Base-by-base conservation (phyloP, 2,797 vertebrate species). In the Gymnocypris eckloni region DNA sequence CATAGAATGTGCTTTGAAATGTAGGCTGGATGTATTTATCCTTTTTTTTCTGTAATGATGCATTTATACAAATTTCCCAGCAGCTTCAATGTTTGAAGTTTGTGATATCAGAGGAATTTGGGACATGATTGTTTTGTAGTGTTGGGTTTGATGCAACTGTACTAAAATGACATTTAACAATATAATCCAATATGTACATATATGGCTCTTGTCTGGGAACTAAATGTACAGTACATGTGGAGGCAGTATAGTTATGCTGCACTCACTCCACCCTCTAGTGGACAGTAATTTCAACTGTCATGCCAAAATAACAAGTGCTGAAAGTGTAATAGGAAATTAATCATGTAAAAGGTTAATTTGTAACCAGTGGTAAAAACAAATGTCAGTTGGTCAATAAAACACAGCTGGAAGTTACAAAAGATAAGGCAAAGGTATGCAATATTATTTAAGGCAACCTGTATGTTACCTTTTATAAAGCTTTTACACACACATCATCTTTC, bases 221-320 rank as follows among this genome's bases (percentile, higher is more conserved):
- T 71, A 45, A 25, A 79, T 59, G 83, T 79, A 45, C 76, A 71
- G 83, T n/a, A 59, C 66, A 85, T 12, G 25, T 20, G 43, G 76
- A 54, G 9, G 12, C 12, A 15, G 16, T 54, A 66, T 37, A 76
- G 41, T 71, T 81, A 79, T 64, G 33, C 12, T 77, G 37, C 28
- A 76, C 18, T 70, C 79, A 84, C 18, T 75, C 54, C 84, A 80
- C 87, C 84, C 81, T 89, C 82, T 88, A 84, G 87, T 87, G 84
- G 83, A 87, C 52, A 76, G 20, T 66, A 37, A 41, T 73, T 41
- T 41, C 4, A 84, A 33, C 13, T 45, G 6, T 43, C 15, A 20
- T 41, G 45, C 37, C 13, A 33, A 54, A 67, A 54, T 52, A 41
- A 70, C 48, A 66, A 4, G 6, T 66, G 56, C 45, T 76, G 2